Conservation (phyloP, 2,888 invertebrate genomes). For the Leucophenga maculata region DNA sequence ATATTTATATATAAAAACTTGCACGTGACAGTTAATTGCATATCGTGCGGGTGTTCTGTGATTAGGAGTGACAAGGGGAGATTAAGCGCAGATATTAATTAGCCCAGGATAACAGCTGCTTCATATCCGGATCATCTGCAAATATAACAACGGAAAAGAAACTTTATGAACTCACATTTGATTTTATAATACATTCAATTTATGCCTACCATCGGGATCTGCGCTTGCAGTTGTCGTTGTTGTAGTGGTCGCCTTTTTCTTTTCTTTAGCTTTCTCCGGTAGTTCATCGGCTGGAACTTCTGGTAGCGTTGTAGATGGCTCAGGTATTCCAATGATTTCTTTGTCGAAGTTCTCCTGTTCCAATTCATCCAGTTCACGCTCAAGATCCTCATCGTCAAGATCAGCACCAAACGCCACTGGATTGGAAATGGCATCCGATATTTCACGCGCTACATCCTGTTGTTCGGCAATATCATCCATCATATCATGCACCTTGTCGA, state of each 20-base stretch:
- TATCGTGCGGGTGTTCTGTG: not conserved
- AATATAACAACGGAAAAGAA: not conserved
- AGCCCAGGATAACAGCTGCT: constrained; percentile 83
- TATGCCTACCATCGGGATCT: constrained; percentile 49
- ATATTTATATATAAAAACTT: constrained; percentile 7
- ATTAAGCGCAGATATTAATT: constrained; percentile 73
- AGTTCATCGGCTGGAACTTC: constrained; percentile 81
- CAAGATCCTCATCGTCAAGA: constrained; percentile 91
- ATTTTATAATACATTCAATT: not conserved
- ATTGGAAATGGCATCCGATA: constrained; percentile 98
- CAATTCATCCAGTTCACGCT: constrained; percentile 88
- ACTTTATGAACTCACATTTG: not conserved
- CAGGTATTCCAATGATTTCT: constrained; percentile 85
- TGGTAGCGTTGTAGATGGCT: constrained; percentile 80
- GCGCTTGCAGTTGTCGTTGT: constrained; percentile 33
- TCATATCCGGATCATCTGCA: constrained; percentile 80
- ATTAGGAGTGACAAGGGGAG: constrained; percentile 42
- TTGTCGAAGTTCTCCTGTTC: constrained; percentile 93
- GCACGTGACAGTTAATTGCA: not conserved
- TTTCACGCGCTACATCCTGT: constrained; percentile 98
- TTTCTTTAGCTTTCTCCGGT: constrained; percentile 70
- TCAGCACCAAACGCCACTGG: constrained; percentile 93
- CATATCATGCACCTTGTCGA: constrained; percentile 98
- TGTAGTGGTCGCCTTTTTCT: constrained; percentile 58
- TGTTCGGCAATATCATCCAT: constrained; percentile 99